phyloP scores from a whole-genome alignment of 1,140 invertebrate genomes.

The Venustaconcha ellipsiformis region DNA sequence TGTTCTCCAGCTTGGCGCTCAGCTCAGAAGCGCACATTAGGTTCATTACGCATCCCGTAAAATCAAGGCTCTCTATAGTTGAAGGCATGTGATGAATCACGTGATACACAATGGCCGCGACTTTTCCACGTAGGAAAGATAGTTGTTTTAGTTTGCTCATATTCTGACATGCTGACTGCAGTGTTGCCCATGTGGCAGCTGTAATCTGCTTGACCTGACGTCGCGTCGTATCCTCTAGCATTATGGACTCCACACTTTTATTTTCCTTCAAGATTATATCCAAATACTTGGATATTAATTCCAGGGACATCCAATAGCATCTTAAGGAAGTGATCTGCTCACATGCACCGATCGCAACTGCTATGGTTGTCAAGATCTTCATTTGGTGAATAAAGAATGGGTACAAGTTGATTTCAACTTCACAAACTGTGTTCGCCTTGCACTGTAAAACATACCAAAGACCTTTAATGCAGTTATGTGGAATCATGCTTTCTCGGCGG shows the following conservation, averaged over 20 bases:
- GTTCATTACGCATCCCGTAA: constrained; percentile 48
- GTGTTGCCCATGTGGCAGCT: constrained; percentile 45
- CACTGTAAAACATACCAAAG: constrained; percentile 29
- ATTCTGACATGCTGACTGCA: constrained; percentile 45
- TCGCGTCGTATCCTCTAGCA: constrained; percentile 30
- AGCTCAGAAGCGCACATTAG: constrained; percentile 50
- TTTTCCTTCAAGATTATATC: constrained; percentile 25
- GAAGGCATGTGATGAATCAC: constrained; percentile 48
- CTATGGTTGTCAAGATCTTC: constrained; percentile 32
- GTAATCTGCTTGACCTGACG: constrained; percentile 27
- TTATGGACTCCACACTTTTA: constrained; percentile 27
- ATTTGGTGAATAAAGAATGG: constrained; percentile 36
- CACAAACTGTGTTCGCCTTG: constrained; percentile 25
- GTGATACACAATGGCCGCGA: constrained; percentile 41
- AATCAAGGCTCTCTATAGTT: constrained; percentile 38
- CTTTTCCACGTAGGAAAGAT: constrained; percentile 36
- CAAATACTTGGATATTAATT: constrained; percentile 45
- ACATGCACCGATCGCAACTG: constrained; percentile 27
- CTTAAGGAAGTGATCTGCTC: constrained; percentile 30
- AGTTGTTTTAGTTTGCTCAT: constrained; percentile 39
- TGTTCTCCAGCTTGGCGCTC: constrained; percentile 44
- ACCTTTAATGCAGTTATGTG: constrained; percentile 34
- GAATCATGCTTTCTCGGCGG: constrained; percentile 35
- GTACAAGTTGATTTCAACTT: constrained; percentile 45
- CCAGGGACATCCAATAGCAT: constrained; percentile 44